phyloP scores from a whole-genome alignment of 2,113 vertebrate species.

The Nerophis ophidion region DNA sequence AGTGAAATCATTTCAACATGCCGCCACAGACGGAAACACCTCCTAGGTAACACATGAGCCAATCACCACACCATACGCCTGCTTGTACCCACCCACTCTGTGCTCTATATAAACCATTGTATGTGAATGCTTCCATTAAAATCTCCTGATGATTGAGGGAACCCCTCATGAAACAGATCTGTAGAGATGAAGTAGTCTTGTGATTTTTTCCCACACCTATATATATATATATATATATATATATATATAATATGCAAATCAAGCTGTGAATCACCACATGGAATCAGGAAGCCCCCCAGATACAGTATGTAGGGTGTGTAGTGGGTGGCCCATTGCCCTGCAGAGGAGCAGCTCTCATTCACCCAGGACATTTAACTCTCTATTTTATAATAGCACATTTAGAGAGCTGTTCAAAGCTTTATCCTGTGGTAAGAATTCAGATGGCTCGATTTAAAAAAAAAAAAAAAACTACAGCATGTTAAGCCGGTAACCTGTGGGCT shows the following conservation, averaged over 20 bases:
- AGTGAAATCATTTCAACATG: too few relatives aligned
- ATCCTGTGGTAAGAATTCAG: constrained; percentile 36
- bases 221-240: too few relatives aligned
- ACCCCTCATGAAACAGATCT: too few relatives aligned
- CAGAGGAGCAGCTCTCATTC: constrained; percentile 30
- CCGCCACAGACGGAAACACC: too few relatives aligned
- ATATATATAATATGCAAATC: constrained; percentile 35
- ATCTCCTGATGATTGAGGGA: too few relatives aligned
- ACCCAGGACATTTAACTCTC: constrained; percentile 31
- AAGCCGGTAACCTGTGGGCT: constrained; percentile 20
- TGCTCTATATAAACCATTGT: too few relatives aligned
- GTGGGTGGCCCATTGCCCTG: constrained; percentile 31
- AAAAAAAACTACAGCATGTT: constrained; percentile 11
- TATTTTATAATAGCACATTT: constrained; percentile 30
- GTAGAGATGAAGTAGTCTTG: too few relatives aligned
- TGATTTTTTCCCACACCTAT: too few relatives aligned
- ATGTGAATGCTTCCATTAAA: too few relatives aligned
- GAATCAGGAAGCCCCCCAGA: constrained; percentile 29
- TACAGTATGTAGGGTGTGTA: constrained; percentile 3
- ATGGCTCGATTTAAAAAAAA: constrained; percentile 10
- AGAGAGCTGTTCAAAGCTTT: constrained; percentile 31
- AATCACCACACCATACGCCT: too few relatives aligned
- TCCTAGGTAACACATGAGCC: too few relatives aligned
- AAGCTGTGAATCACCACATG: constrained; percentile 37
- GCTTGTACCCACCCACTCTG: too few relatives aligned